phyloP scores from a whole-genome alignment of 2,888 invertebrate genomes.

The Caenorhabditis becei region DNA sequence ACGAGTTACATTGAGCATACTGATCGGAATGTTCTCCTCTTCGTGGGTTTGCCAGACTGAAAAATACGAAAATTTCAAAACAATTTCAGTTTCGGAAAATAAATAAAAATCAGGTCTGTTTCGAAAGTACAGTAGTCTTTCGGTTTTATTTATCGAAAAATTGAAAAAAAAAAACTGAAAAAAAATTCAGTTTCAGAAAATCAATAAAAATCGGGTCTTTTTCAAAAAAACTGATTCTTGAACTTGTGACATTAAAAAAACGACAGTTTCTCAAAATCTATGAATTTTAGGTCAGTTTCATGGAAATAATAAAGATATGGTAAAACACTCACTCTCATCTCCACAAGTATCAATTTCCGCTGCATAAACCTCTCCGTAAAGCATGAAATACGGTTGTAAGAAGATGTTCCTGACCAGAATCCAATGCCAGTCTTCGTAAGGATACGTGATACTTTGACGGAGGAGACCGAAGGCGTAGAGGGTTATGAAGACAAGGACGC shows the following conservation, averaged over 20 bases:
- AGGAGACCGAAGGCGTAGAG: conserved; percentile 96
- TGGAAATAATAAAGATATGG: too few relatives aligned
- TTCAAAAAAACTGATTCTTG: too few relatives aligned
- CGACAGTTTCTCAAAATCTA: too few relatives aligned
- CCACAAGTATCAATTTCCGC: conserved; percentile 88
- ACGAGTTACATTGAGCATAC: conserved; percentile 67
- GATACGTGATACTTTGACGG: conserved; percentile 93
- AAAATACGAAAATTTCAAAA: conserved; percentile 3
- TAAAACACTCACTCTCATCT: conserved; percentile 76
- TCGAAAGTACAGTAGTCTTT: too few relatives aligned
- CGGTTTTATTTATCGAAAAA: too few relatives aligned
- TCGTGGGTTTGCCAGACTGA: conserved; percentile 72
- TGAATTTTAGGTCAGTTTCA: too few relatives aligned
- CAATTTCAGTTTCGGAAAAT: too few relatives aligned
- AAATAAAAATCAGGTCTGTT: too few relatives aligned
- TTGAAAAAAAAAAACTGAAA: too few relatives aligned
- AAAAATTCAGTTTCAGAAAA: too few relatives aligned
- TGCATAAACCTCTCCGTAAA: conserved; percentile 98
- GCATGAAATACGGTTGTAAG: conserved; percentile 97
- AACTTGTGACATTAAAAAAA: too few relatives aligned
- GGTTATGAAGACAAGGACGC: conserved; percentile 94
- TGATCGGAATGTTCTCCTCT: conserved; percentile 68
- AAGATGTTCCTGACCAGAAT: conserved; percentile 91
- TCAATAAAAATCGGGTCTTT: too few relatives aligned
- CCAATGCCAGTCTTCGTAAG: conserved; percentile 93